These are phyloP conservation scores for Origma solitaria DNA, from an alignment of 2,113 vertebrate species.

Conservation along the genomic window DNA sequence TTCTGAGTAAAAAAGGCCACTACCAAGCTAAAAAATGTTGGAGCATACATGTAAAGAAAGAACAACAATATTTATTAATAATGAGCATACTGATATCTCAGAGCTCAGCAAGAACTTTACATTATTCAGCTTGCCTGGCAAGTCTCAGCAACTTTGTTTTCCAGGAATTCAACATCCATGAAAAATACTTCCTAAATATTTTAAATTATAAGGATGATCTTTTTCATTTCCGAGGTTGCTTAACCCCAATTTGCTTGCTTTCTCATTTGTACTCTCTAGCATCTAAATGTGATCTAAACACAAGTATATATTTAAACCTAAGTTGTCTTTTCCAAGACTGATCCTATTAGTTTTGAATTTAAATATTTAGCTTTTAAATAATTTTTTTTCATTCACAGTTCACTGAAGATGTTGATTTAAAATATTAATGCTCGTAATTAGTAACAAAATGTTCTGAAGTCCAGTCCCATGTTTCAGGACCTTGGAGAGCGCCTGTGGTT, in stretches of 20 bases:
- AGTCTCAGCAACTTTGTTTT: constrained; percentile 20
- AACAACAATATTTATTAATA: constrained; percentile 64
- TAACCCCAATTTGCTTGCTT: neutral
- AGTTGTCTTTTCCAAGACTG: neutral
- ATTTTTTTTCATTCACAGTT: neutral
- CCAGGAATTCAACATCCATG: neutral
- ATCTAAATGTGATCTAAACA: constrained; percentile 41
- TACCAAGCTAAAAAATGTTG: constrained; percentile 57
- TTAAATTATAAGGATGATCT: neutral
- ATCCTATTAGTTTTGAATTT: neutral
- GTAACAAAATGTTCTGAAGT: neutral
- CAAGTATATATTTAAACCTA: constrained; percentile 26
- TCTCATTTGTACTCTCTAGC: neutral
- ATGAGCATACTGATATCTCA: constrained; percentile 48
- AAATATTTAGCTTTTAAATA: constrained; percentile 28
- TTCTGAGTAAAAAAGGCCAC: constrained; percentile 36
- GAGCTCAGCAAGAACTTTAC: constrained; percentile 60
- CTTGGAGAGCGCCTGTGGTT: constrained; percentile 61
- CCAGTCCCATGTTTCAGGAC: constrained; percentile 62
- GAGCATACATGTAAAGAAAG: constrained; percentile 6
- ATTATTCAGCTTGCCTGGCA: constrained; percentile 55
- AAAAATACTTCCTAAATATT: neutral
- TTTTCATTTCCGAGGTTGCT: constrained; percentile 32
- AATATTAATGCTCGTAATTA: constrained; percentile 2
- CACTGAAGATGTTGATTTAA: constrained; percentile 28